These are phyloP conservation scores for Dryomyza anilis DNA, from an alignment of 2,888 invertebrate genomes.

Conservation along the genomic window DNA sequence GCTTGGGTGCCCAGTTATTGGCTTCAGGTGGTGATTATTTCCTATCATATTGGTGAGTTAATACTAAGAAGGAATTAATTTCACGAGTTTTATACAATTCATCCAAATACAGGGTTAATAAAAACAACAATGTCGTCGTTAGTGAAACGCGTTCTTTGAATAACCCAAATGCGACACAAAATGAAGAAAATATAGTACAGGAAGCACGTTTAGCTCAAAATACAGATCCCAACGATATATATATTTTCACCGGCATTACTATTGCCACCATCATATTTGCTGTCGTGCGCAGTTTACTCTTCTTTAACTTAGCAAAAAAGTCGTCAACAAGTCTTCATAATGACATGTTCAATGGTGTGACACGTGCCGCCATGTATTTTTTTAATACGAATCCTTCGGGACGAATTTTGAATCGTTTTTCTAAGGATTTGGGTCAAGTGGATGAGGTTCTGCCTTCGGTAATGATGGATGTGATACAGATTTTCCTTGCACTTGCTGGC, in stretches of 20 bases:
- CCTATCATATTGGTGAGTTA: conserved; percentile 74
- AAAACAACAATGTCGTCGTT: conserved; percentile 39
- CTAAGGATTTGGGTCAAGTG: conserved; percentile 79
- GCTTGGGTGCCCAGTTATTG: conserved; percentile 70
- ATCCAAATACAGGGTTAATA: conserved; percentile 48
- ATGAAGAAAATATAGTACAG: neutral
- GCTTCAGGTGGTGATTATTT: conserved; percentile 80
- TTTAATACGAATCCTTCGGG: conserved; percentile 87
- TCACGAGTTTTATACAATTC: too few species aligned
- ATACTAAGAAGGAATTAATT: too few species aligned
- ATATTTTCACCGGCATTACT: conserved; percentile 63
- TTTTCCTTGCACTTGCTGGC: conserved; percentile 78
- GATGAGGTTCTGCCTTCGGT: conserved; percentile 60
- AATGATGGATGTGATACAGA: conserved; percentile 66
- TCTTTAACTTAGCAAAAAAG: conserved; percentile 69
- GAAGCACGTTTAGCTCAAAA: conserved; percentile 32
- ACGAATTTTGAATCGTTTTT: conserved; percentile 83
- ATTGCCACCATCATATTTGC: conserved; percentile 59
- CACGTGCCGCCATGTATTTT: conserved; percentile 81
- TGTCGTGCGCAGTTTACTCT: conserved; percentile 59
- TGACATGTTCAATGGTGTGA: conserved; percentile 80
- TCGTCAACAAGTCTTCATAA: conserved; percentile 82
- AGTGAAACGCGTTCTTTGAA: neutral
- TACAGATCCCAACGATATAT: conserved; percentile 56
- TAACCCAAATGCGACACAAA: conserved; percentile 1